phyloP scores from a whole-genome alignment of 2,888 invertebrate species.

The Cryptus armator region DNA sequence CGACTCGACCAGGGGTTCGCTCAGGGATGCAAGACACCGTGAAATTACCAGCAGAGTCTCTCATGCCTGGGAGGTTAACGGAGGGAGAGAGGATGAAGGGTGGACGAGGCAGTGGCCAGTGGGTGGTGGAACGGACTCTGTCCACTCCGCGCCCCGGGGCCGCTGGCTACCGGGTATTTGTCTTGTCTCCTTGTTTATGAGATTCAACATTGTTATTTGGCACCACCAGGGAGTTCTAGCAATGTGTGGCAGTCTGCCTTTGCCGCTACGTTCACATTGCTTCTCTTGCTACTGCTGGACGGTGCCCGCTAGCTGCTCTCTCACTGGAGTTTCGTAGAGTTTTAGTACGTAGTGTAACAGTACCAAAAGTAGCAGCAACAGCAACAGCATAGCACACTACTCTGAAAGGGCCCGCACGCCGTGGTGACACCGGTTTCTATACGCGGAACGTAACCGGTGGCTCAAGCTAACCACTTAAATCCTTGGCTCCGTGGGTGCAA shows the following conservation, averaged over 20 bases:
- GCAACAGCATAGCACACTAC: conserved; percentile 79
- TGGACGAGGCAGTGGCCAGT: conserved; percentile 74
- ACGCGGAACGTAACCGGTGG: conserved; percentile 55
- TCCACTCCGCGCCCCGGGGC: conserved; percentile 83
- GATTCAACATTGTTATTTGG: conserved; percentile 86
- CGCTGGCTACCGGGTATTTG: conserved; percentile 84
- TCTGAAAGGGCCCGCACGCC: conserved; percentile 80
- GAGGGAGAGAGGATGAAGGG: conserved; percentile 65
- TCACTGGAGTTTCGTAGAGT: conserved; percentile 63
- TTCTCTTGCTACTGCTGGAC: conserved; percentile 54
- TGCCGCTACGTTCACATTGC: conserved; percentile 65
- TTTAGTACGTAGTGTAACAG: conserved; percentile 65
- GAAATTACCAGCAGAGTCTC: conserved; percentile 87
- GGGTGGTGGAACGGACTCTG: conserved; percentile 84
- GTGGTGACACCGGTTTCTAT: conserved; percentile 57
- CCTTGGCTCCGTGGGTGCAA: conserved; percentile 35
- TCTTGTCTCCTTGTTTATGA: conserved; percentile 86
- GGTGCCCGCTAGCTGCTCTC: conserved; percentile 30
- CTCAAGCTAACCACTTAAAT: conserved; percentile 57
- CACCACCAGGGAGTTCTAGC: conserved; percentile 83
- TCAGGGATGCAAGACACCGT: conserved; percentile 87
- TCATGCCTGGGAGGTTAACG: conserved; percentile 79
- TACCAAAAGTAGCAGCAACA: conserved; percentile 33
- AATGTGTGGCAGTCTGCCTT: conserved; percentile 76
- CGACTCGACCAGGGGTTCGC: conserved; percentile 80